Base-by-base conservation (phyloP, 1,140 invertebrate genomes). In the Agraylea sexmaculata region DNA sequence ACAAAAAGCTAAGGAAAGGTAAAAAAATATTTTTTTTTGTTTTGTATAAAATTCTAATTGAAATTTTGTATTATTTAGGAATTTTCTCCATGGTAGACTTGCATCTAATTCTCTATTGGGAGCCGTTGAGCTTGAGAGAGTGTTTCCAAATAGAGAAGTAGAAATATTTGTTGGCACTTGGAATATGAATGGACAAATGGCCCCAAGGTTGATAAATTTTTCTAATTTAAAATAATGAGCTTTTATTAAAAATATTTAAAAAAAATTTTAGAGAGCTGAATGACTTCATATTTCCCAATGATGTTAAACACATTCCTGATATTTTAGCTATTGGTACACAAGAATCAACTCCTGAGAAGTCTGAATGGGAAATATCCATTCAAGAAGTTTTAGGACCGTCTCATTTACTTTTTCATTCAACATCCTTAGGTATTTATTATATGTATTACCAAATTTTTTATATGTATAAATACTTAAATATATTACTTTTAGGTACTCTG, bases 171-270 rank as follows among this genome's bases (percentile, higher is more conserved):
- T 93, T 39, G 88, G 87, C 10, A 90, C 88, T 4, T 96, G 91
- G 91, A 97, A 97, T 60, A 93, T 95, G 87, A 91, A 91, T 64
- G 85, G 85, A 10, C 85, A 82, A 52, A 70, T 66, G 45, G 77
- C 80, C 31, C 77, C 78, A 13, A 87, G 72, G 75, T 81, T 56
- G 64, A 53, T 36, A 39, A 27, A 34, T 23, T 12, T 25, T 19
- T 40, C 35, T 3, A 41, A 40, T 22, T n/a, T 40, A 40, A 41
- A 19, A 23, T 38, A 4, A 12, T 34, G 34, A 13, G 20, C 8
- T 13, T 37, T 25, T 41, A 15, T 2, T 29, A 38, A 7, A 34
- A 38, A 4, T 38, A 10, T 11, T 17, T n/a, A n/a, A n/a, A n/a
- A n/a, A n/a, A n/a, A n/a, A n/a, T 56, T 59, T 32, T 50, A 77